Percentiles rank a stretch among this genome's conserved stretches.
phyloP scores from a whole-genome alignment of 2,113 vertebrate genomes.

The Dromiciops gliroides region DNA sequence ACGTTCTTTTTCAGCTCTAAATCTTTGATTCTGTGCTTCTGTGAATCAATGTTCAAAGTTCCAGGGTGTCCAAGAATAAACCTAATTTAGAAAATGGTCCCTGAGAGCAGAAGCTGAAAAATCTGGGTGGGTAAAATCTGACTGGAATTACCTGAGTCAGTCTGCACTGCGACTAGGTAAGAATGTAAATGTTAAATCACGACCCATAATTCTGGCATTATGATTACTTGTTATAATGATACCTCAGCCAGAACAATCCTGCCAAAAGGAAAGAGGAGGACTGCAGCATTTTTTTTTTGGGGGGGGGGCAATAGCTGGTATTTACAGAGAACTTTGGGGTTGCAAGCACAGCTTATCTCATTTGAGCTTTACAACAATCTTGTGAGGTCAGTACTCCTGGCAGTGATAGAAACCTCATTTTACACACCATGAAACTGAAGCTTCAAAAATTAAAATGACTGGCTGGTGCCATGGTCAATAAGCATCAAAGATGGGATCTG shows the following conservation, averaged over 20 bases:
- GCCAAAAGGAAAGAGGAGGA: neutral
- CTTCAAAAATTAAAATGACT: neutral
- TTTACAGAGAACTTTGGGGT: neutral
- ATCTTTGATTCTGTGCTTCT: neutral
- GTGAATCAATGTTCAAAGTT: neutral
- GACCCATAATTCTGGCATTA: neutral
- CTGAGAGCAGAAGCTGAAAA: neutral
- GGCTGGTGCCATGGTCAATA: neutral
- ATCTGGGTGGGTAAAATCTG: neutral
- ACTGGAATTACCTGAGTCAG: neutral
- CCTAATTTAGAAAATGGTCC: neutral
- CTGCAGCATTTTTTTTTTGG: neutral
- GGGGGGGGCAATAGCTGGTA: neutral
- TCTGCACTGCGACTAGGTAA: neutral
- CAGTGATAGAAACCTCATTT: neutral
- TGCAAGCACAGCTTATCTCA: neutral
- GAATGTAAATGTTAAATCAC: neutral
- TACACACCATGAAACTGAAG: neutral
- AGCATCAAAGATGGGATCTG: neutral
- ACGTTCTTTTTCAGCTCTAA: neutral
- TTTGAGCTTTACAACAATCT: neutral
- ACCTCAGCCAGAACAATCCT: neutral
- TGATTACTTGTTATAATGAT: neutral
- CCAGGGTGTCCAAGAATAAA: neutral
- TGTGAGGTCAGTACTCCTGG: neutral